Percentiles rank a stretch among this genome's conserved stretches.
Evolutionary conservation across 2,113 vertebrate genomes (phyloP).

Genomic region (Heptranchias perlo): DNA sequence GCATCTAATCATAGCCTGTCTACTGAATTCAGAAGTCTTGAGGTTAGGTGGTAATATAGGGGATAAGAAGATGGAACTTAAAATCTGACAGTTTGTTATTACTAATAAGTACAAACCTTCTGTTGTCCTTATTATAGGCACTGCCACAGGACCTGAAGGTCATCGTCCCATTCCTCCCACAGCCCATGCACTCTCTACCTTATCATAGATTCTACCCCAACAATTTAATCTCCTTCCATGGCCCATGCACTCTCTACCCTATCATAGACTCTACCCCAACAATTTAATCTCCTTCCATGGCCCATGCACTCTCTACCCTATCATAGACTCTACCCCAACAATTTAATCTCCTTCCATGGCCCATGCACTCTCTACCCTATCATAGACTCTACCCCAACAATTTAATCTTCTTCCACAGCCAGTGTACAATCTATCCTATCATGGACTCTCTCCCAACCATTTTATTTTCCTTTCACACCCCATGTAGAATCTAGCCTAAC

Average conservation of each 20-base stretch:
- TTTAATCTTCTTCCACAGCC: not conserved
- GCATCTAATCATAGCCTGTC: not conserved
- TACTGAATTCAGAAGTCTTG: not conserved
- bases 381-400: not conserved
- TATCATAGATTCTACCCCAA: not conserved
- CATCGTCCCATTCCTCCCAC: not conserved
- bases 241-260: not conserved
- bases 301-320: not conserved
- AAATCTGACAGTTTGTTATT: not conserved
- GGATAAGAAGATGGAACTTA: not conserved
- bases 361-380: not conserved
- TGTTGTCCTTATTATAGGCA: not conserved
- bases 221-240: not conserved
- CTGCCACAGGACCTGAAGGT: not conserved
- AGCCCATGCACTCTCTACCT: not conserved
- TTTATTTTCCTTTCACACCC: not conserved
- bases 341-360: not conserved
- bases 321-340: not conserved
- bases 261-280: not conserved
- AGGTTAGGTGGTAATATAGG: not conserved
- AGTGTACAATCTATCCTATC: not conserved
- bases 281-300: not conserved
- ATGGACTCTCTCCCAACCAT: not conserved
- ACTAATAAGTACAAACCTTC: not conserved
- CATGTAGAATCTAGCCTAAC: not conserved